These are phyloP conservation scores for Holothuria glaberrima DNA, from an alignment of 35 echinoderm and acorn worm species.

Conservation along the genomic window DNA sequence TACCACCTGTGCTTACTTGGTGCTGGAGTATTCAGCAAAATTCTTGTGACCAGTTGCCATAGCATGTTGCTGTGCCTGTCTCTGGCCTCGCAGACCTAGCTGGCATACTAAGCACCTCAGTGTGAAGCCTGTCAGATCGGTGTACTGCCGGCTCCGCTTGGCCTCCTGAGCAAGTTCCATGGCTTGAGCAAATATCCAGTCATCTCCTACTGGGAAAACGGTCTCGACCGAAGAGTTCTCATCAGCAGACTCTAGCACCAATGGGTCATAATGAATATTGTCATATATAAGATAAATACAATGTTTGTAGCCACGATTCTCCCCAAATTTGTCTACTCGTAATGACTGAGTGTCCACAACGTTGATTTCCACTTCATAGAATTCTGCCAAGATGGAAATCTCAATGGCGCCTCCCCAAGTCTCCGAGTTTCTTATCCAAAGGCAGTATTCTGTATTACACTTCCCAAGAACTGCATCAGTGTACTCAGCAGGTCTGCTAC, in stretches of 20 bases:
- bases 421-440: slow-evolving; percentile 80
- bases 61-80: slow-evolving; percentile 83
- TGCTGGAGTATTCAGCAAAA: slow-evolving; percentile 75
- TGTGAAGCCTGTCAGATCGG: slow-evolving; percentile 76
- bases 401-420: slow-evolving; percentile 88
- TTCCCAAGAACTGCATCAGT: slow-evolving; percentile 75
- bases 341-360: slow-evolving; percentile 77
- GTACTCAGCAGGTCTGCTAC: slow-evolving; percentile 62
- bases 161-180: slow-evolving; percentile 75
- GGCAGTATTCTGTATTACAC: slow-evolving; percentile 79
- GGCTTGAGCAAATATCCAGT: slow-evolving; percentile 61
- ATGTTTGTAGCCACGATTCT: slow-evolving; percentile 60
- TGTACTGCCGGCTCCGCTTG: slow-evolving; percentile 76
- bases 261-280: slow-evolving; percentile 84
- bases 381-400: slow-evolving; percentile 77
- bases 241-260: slow-evolving; percentile 68
- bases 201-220: slow-evolving; percentile 66
- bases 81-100: slow-evolving; percentile 72
- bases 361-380: slow-evolving; percentile 76
- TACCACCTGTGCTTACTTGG: background rate
- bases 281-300: slow-evolving; percentile 73
- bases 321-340: slow-evolving; percentile 76
- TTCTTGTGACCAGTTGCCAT: slow-evolving; percentile 80
- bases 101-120: slow-evolving; percentile 79
- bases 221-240: slow-evolving; percentile 47